These are phyloP conservation scores for Abramis brama DNA, from an alignment of 2,113 vertebrate genomes.

Conservation along the genomic window DNA sequence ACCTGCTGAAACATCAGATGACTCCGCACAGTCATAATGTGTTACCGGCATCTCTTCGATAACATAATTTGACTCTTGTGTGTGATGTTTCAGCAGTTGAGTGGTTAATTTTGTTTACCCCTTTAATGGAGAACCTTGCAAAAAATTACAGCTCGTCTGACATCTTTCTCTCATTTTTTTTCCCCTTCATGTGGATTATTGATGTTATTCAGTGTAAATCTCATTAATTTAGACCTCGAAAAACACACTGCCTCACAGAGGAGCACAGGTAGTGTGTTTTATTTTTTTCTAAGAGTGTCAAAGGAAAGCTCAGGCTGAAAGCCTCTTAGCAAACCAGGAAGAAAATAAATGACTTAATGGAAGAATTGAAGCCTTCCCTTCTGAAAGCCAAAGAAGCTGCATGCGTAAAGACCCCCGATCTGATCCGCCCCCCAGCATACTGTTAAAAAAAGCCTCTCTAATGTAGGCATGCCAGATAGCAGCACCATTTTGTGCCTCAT, in stretches of 20 bases:
- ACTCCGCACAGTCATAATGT: slow-evolving; percentile 1
- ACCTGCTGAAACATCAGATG: neutral
- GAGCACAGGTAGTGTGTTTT: slow-evolving; percentile 47
- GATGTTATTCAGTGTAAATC: slow-evolving; percentile 55
- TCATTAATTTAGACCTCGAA: slow-evolving; percentile 60
- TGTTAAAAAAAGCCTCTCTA: slow-evolving; percentile 60
- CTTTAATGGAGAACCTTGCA: slow-evolving; percentile 44
- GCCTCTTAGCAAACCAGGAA: slow-evolving; percentile 73
- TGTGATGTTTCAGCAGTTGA: slow-evolving; percentile 41
- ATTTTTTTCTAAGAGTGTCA: slow-evolving; percentile 61
- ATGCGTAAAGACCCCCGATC: slow-evolving; percentile 48
- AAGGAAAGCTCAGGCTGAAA: slow-evolving; percentile 73
- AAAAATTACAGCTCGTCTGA: slow-evolving; percentile 43
- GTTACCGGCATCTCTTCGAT: slow-evolving; percentile 20
- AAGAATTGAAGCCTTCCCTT: slow-evolving; percentile 58
- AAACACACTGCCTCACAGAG: slow-evolving; percentile 52
- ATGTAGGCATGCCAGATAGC: slow-evolving; percentile 64
- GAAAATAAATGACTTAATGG: slow-evolving; percentile 78
- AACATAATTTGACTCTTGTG: slow-evolving; percentile 41
- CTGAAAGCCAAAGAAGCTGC: slow-evolving; percentile 64
- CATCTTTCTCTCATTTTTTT: slow-evolving; percentile 35
- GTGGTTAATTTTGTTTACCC: slow-evolving; percentile 54
- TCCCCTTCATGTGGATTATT: slow-evolving; percentile 41
- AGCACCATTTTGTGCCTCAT: slow-evolving; percentile 55
- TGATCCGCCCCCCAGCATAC: slow-evolving; percentile 54